Conservation (phyloP, 2,797 vertebrate genomes). For the Dendrocincla fuliginosa region DNA sequence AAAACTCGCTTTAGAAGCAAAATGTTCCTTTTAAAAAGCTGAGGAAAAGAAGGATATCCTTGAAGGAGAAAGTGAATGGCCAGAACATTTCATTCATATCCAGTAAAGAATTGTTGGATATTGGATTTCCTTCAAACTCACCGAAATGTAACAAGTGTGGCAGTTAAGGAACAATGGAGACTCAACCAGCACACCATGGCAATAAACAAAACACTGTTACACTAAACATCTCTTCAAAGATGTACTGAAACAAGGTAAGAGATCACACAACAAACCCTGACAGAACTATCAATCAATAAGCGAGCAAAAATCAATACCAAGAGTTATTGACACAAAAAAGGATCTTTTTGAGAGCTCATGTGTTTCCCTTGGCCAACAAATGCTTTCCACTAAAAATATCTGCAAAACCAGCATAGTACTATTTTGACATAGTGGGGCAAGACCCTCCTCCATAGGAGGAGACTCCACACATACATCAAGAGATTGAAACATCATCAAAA, state of each 20-base stretch:
- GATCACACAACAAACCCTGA: no score
- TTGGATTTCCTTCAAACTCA: neutral
- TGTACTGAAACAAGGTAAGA: neutral
- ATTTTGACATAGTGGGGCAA: neutral
- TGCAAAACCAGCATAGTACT: neutral
- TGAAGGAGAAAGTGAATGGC: neutral
- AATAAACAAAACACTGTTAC: neutral
- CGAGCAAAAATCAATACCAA: neutral
- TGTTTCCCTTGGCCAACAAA: neutral
- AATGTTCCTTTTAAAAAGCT: neutral
- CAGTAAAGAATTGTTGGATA: neutral
- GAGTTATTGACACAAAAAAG: neutral
- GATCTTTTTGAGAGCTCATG: neutral
- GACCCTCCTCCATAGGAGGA: neutral
- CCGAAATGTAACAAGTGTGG: neutral
- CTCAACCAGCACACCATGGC: no score
- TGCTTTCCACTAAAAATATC: neutral
- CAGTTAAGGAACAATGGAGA: neutral
- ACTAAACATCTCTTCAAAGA: neutral
- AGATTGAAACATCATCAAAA: neutral
- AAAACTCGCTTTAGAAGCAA: neutral
- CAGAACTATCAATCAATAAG: neutral
- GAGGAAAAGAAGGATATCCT: neutral
- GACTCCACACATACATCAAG: neutral
- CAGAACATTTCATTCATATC: neutral